Percentiles rank a stretch among this genome's conserved stretches.
These are phyloP conservation scores for Cephus runcator DNA, from an alignment of 2,888 invertebrate species.

Conservation along the genomic window DNA sequence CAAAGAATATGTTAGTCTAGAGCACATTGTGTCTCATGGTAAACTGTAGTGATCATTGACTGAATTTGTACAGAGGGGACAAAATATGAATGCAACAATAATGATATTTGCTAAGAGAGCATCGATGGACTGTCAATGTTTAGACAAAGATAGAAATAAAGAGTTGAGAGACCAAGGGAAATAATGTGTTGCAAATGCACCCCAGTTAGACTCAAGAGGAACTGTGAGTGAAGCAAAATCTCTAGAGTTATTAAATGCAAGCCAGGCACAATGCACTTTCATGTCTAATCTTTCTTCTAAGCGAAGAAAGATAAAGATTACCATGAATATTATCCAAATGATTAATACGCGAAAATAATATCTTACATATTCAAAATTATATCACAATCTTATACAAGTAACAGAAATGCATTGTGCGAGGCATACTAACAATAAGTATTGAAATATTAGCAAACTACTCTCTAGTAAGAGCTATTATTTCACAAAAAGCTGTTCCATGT, in stretches of 20 bases:
- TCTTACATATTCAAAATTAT: background rate
- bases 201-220: conserved; percentile 64
- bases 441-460: conserved; percentile 28
- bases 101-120: conserved; percentile 24
- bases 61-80: conserved; percentile 52
- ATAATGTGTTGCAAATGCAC: conserved; percentile 66
- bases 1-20: background rate
- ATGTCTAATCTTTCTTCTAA: conserved; percentile 22
- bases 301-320: conserved; percentile 8
- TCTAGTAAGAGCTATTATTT: conserved; percentile 34
- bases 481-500: conserved; percentile 38
- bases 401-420: conserved; percentile 38
- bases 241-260: conserved; percentile 46
- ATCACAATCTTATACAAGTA: background rate
- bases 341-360: conserved; percentile 5
- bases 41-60: background rate
- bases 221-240: conserved; percentile 55
- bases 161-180: conserved; percentile 35
- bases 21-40: background rate
- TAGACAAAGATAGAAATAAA: conserved; percentile 27
- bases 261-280: conserved; percentile 45
- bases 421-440: conserved; percentile 19
- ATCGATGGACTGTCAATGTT: conserved; percentile 20
- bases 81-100: conserved; percentile 63
- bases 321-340: background rate